phyloP scores from a whole-genome alignment of 2,797 vertebrate species.

The Sciaenops ocellatus region DNA sequence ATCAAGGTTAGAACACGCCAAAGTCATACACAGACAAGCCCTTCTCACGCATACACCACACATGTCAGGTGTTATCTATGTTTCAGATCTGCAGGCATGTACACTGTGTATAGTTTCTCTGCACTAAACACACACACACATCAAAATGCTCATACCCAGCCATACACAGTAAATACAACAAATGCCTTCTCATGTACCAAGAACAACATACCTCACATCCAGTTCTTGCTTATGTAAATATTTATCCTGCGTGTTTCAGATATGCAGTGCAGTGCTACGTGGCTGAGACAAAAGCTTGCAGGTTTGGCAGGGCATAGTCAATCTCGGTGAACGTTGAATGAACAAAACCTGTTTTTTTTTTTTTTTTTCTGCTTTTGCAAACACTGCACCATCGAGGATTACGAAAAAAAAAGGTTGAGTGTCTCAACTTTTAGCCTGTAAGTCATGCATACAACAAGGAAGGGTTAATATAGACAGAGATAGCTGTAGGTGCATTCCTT shows the following conservation, averaged over 20 bases:
- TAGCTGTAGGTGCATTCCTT: constrained; percentile 66
- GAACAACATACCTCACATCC: constrained; percentile 76
- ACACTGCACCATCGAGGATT: constrained; percentile 46
- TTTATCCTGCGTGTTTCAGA: constrained; percentile 75
- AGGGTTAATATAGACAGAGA: constrained; percentile 35
- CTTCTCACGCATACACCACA: constrained; percentile 77
- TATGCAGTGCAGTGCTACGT: constrained; percentile 70
- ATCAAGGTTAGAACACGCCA: constrained; percentile 74
- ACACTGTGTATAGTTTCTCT: constrained; percentile 52
- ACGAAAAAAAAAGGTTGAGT: constrained; percentile 42
- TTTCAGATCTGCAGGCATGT: constrained; percentile 71
- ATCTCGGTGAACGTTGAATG: constrained; percentile 46
- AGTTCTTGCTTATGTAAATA: constrained; percentile 76
- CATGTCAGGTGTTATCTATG: constrained; percentile 76
- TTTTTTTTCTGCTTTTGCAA: constrained; percentile 52
- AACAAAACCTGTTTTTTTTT: constrained; percentile 45
- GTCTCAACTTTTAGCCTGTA: constrained; percentile 40
- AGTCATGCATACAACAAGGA: constrained; percentile 16
- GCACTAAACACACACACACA: constrained; percentile 35
- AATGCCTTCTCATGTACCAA: constrained; percentile 74
- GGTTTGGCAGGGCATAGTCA: constrained; percentile 45
- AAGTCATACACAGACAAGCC: constrained; percentile 70
- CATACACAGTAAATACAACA: constrained; percentile 79
- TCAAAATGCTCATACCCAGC: constrained; percentile 56
- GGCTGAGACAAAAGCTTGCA: constrained; percentile 73